A percentile compares a stretch with the other conserved stretches of the same genome.
Conservation (phyloP, 2,113 vertebrate genomes). For the Lampris incognitus region DNA sequence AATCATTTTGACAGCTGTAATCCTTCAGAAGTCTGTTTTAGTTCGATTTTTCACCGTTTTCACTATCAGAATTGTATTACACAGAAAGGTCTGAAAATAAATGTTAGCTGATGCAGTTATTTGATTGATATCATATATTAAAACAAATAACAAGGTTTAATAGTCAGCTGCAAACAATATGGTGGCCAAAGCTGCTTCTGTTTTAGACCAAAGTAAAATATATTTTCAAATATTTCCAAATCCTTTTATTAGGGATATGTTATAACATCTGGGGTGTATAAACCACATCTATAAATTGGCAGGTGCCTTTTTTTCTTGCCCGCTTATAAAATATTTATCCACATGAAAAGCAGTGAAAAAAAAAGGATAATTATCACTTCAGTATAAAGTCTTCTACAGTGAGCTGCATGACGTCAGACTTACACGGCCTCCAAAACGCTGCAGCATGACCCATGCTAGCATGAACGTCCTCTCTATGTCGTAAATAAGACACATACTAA, state of each 20-base stretch:
- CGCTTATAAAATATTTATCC: conserved; percentile 55
- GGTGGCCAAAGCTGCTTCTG: conserved; percentile 22
- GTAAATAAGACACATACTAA: background rate
- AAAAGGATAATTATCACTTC: background rate
- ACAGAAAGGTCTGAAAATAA: conserved; percentile 4
- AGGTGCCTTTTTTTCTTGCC: conserved; percentile 50
- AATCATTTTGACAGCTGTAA: conserved; percentile 19
- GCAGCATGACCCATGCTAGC: background rate
- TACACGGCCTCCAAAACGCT: background rate
- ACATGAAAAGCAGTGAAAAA: conserved; percentile 52
- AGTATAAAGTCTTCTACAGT: conserved; percentile 1
- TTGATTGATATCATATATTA: conserved; percentile 56
- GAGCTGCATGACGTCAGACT: background rate
- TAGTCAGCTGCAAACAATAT: conserved; percentile 64
- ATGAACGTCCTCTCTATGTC: too few relatives aligned
- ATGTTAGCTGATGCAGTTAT: conserved; percentile 5
- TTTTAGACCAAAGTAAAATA: conserved; percentile 31
- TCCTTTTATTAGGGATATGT: conserved; percentile 65
- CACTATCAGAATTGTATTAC: conserved; percentile 42
- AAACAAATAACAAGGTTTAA: conserved; percentile 29
- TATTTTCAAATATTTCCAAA: conserved; percentile 58
- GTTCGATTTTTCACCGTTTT: conserved; percentile 47
- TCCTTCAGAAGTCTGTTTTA: conserved; percentile 15
- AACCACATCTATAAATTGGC: conserved; percentile 59
- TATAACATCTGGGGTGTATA: conserved; percentile 62